A percentile compares a stretch with the other conserved stretches of the same genome.
These are phyloP conservation scores for Lasioglossum oenotherae DNA, from an alignment of 2,888 invertebrate genomes.

Conservation along the genomic window DNA sequence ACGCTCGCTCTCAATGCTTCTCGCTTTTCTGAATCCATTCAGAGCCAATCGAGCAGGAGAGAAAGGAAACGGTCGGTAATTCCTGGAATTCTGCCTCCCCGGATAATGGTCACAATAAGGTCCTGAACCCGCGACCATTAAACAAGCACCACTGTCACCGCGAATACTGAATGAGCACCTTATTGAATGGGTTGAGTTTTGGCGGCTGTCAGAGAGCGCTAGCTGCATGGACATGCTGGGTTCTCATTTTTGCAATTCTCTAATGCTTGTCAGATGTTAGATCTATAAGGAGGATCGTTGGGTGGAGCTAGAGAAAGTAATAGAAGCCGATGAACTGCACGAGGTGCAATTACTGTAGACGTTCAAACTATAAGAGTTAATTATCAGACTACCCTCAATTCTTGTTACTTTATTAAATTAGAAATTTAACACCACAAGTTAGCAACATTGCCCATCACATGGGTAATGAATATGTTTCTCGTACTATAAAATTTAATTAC, in stretches of 20 bases:
- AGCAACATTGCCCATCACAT: neutral
- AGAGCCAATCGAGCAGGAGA: neutral
- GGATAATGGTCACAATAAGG: neutral
- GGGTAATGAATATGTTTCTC: neutral
- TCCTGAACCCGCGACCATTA: slow-evolving; percentile 5
- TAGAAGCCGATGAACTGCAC: neutral
- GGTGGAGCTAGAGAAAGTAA: neutral
- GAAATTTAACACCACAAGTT: neutral
- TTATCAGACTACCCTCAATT: too few relatives aligned
- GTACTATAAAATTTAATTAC: neutral
- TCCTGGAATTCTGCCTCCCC: neutral
- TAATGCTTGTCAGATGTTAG: neutral
- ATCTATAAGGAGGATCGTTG: neutral
- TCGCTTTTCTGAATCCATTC: neutral
- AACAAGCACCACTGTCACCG: neutral
- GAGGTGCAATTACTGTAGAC: neutral
- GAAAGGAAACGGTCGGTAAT: slow-evolving; percentile 1
- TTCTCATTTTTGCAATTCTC: neutral
- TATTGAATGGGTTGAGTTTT: neutral
- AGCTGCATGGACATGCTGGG: neutral
- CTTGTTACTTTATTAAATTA: too few relatives aligned
- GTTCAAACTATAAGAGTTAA: too few relatives aligned
- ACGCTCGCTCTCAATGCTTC: neutral
- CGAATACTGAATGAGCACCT: neutral
- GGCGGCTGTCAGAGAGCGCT: neutral